Percentiles rank a stretch among this genome's conserved stretches.
Conservation (phyloP, 2,113 vertebrate genomes). For the Caretta caretta region DNA sequence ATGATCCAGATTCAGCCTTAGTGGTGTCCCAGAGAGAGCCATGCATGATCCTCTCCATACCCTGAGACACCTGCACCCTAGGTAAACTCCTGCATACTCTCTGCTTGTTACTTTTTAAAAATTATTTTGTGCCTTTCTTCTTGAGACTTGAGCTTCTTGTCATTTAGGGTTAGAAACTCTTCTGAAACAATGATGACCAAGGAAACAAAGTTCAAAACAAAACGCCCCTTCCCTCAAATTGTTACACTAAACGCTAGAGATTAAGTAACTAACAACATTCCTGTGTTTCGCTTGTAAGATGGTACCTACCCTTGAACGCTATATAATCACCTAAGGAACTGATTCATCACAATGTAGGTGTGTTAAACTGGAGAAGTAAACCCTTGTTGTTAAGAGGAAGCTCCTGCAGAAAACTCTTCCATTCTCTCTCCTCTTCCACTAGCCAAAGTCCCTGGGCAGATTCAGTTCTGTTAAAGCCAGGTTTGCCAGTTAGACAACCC, state of each 20-base stretch:
- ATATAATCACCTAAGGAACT: slow-evolving; percentile 17
- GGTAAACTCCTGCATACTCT: background rate
- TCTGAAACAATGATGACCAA: slow-evolving; percentile 40
- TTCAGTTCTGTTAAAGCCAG: background rate
- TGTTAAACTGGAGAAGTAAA: slow-evolving; percentile 59
- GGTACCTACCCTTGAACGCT: slow-evolving; percentile 65
- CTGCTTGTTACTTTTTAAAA: slow-evolving; percentile 19
- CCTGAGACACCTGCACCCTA: background rate
- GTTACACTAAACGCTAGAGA: background rate
- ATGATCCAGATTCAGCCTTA: too few species aligned
- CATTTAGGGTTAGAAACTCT: slow-evolving; percentile 53
- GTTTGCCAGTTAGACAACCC: background rate
- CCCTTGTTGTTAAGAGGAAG: slow-evolving; percentile 74
- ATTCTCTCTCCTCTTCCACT: slow-evolving; percentile 62
- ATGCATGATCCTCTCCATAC: background rate
- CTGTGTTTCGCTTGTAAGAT: slow-evolving; percentile 55
- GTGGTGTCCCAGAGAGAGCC: background rate
- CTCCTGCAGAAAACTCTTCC: slow-evolving; percentile 40
- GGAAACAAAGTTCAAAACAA: background rate
- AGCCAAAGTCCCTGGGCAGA: background rate
- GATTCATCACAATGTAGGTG: slow-evolving; percentile 24
- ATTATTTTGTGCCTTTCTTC: background rate
- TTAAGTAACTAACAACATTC: slow-evolving; percentile 61
- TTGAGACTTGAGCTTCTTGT: background rate
- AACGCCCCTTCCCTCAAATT: background rate